Base-by-base conservation (phyloP, 2,113 vertebrate species). In the Chionis minor region DNA sequence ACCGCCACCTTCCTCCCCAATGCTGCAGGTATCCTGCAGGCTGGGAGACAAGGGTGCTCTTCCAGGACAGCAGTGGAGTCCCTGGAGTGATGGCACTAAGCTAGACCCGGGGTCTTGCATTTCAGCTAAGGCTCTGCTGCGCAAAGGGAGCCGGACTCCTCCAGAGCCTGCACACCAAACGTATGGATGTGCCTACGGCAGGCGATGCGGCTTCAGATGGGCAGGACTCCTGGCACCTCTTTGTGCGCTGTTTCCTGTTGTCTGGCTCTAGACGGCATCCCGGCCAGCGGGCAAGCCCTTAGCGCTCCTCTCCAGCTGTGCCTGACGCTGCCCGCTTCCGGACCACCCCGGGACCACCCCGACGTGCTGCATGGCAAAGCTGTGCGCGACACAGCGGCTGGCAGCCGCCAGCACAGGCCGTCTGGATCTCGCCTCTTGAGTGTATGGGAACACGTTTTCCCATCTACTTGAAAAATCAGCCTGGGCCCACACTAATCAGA, bases 391-490 rank as follows among this genome's bases (percentile, higher is more conserved):
- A 70, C 55, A 26, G 65, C 7, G 14, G 33, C 47, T 71, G 65
- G 45, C 83, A 92, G 51, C 0, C 0, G 77, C 69, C 71, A 55
- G 40, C 70, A 56, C 6, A 75, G 70, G 38, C 66, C 2, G 5
- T 44, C 66, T 80, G 66, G 12, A 59, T 91, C 78, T 93, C 84
- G 27, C 24, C 55, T 93, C 33, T 79, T 70, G 20, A 61, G 14
- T 67, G 32, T 2, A 2, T 72, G 49, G 91, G 51, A 61, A 91
- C 44, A 33, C 18, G 55, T 94, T 88, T 95, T 91, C 70, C 71
- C 52, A 62, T 91, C 67, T 88, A 45, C 58, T 79, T 92, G 58
- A 85, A 88, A 94, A 96, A 79, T 47, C 52, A 88, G 47, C 63
- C 62, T 81, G 65, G 74, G 40, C 51, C 62, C 55, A 79, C 27